These are phyloP conservation scores for Steinernema carpocapsae DNA, from an alignment of 2,888 invertebrate species.

Conservation along the genomic window DNA sequence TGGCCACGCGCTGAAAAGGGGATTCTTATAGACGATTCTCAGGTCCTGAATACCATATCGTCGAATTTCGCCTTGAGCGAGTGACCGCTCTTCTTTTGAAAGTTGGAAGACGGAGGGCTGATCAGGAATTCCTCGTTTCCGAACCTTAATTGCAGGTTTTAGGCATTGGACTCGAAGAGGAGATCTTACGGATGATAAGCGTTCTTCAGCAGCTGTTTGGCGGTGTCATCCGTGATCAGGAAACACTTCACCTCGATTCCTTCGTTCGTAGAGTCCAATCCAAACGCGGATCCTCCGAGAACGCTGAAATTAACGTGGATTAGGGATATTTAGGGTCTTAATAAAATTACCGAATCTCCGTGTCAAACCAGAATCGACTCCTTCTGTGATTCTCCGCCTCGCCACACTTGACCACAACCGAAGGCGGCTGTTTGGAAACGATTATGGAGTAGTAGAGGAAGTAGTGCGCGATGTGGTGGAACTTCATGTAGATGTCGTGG, in stretches of 20 bases:
- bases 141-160: constrained; percentile 44
- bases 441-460: constrained; percentile 68
- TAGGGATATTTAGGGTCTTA: constrained; percentile 16
- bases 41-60: constrained; percentile 66
- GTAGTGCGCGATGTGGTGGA: constrained; percentile 64
- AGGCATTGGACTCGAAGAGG: neutral
- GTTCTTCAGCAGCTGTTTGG: constrained; percentile 62
- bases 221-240: constrained; percentile 68
- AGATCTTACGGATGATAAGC: constrained; percentile 64
- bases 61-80: constrained; percentile 66
- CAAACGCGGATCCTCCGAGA: constrained; percentile 66
- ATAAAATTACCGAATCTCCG: constrained; percentile 57
- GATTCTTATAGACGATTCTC: neutral
- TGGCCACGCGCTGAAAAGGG: constrained; percentile 62
- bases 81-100: constrained; percentile 55
- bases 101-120: constrained; percentile 56
- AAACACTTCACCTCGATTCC: constrained; percentile 61
- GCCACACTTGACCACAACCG: constrained; percentile 68
- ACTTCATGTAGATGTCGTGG: constrained; percentile 53
- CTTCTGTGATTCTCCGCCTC: constrained; percentile 68
- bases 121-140: constrained; percentile 67
- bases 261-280: constrained; percentile 57
- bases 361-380: constrained; percentile 68
- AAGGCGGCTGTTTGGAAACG: constrained; percentile 66
- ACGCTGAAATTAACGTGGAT: constrained; percentile 46